Conservation (phyloP, 2,113 vertebrate genomes). For the Calidris pugnax region DNA sequence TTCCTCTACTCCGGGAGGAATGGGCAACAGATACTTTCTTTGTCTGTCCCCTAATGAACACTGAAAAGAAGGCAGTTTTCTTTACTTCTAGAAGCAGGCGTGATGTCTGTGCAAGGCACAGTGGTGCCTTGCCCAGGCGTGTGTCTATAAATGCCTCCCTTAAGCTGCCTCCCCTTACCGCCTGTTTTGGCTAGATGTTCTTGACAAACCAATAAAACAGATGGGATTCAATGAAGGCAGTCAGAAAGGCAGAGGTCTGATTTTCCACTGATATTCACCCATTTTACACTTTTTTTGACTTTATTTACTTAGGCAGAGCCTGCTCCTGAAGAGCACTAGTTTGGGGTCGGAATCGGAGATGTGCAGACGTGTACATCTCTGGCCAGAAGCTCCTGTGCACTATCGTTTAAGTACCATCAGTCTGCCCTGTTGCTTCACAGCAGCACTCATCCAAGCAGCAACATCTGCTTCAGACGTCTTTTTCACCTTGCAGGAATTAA, state of each 20-base stretch:
- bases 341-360: background rate
- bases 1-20: background rate
- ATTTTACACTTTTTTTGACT: background rate
- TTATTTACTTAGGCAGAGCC: background rate
- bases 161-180: background rate
- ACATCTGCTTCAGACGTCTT: conserved; percentile 32
- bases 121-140: background rate
- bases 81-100: background rate
- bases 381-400: background rate
- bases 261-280: conserved; percentile 8
- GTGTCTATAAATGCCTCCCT: background rate
- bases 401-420: background rate
- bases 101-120: background rate
- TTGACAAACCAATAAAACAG: conserved; percentile 19
- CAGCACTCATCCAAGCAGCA: background rate
- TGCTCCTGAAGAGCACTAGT: background rate
- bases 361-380: background rate
- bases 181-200: background rate
- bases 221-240: background rate
- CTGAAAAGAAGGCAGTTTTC: background rate
- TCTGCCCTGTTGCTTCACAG: background rate
- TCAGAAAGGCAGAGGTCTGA: background rate
- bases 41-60: background rate
- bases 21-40: background rate
- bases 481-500: conserved; percentile 49